Conservation (phyloP, 2,888 invertebrate species). For the Acronicta aceris region DNA sequence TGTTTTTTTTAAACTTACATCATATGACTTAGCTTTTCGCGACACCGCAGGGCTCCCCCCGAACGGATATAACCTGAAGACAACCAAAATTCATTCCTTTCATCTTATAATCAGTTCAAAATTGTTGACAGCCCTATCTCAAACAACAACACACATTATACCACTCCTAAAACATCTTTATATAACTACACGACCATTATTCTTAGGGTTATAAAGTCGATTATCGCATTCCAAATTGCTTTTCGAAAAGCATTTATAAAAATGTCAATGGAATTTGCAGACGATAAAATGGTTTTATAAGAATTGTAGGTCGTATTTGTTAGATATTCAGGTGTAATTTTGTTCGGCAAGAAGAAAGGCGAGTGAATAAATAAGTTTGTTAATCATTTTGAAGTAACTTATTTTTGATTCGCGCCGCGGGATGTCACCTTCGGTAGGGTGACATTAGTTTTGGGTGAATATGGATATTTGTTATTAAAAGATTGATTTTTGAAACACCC, state of each 20-base stretch:
- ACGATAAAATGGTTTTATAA: background rate
- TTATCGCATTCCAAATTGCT: background rate
- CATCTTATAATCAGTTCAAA: constrained; percentile 57
- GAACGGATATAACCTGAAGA: constrained; percentile 37
- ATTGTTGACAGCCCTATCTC: constrained; percentile 50
- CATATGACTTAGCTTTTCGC: constrained; percentile 8
- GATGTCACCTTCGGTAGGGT: constrained; percentile 41
- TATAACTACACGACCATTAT: constrained; percentile 3
- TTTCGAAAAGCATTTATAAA: constrained; percentile 1
- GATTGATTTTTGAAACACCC: background rate
- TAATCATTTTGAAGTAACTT: constrained; percentile 37
- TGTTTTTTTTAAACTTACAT: background rate
- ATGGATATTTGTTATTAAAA: background rate
- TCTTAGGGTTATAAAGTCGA: fast-evolving
- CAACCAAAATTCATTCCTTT: constrained; percentile 43
- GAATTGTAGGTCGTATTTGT: constrained; percentile 2
- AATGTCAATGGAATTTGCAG: constrained; percentile 18
- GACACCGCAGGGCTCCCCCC: constrained; percentile 14
- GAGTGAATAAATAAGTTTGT: constrained; percentile 23
- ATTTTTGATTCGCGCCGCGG: constrained; percentile 61
- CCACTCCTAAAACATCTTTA: background rate
- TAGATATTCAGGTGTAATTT: background rate
- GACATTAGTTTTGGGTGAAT: constrained; percentile 7
- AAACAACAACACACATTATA: constrained; percentile 6
- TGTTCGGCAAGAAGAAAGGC: constrained; percentile 1